Percentiles rank a stretch among this genome's conserved stretches.
These are phyloP conservation scores for Macroteleia sp. DNA, from an alignment of 2,888 invertebrate species.

Conservation along the genomic window DNA sequence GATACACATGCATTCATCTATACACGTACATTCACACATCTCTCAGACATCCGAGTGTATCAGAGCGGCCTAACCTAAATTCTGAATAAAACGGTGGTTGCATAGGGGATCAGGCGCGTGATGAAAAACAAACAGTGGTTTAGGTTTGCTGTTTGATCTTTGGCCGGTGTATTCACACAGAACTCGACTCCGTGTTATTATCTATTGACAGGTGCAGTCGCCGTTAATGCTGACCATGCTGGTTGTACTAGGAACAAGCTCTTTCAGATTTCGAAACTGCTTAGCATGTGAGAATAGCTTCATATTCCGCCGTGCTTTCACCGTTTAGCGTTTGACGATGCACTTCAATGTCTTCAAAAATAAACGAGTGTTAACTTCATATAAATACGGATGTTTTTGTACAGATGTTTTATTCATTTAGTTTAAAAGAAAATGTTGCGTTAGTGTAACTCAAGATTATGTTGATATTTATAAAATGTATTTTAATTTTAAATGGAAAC, in stretches of 20 bases:
- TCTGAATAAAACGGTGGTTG: slow-evolving; percentile 82
- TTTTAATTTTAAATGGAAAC: too few relatives aligned
- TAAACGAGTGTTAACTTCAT: slow-evolving; percentile 40
- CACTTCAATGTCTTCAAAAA: slow-evolving; percentile 72
- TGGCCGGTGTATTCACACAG: slow-evolving; percentile 81
- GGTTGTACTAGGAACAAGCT: slow-evolving; percentile 57
- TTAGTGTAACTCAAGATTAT: too few relatives aligned
- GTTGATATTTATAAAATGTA: too few relatives aligned
- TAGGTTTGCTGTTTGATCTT: slow-evolving; percentile 84
- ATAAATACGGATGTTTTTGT: too few relatives aligned
- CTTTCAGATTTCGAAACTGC: slow-evolving; percentile 69
- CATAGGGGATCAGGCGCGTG: slow-evolving; percentile 83
- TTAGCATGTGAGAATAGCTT: slow-evolving; percentile 81
- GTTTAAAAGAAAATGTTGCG: too few relatives aligned
- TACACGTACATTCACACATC: slow-evolving; percentile 58
- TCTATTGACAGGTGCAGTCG: slow-evolving; percentile 78
- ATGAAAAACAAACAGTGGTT: slow-evolving; percentile 84
- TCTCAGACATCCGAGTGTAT: slow-evolving; percentile 62
- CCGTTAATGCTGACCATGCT: slow-evolving; percentile 67
- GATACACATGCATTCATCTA: slow-evolving; percentile 64
- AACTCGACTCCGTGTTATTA: slow-evolving; percentile 80
- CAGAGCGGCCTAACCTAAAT: slow-evolving; percentile 80
- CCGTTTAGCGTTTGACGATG: slow-evolving; percentile 77
- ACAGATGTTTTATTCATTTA: too few relatives aligned
- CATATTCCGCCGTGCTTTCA: slow-evolving; percentile 78